A percentile compares a stretch with the other conserved stretches of the same genome.
These are phyloP conservation scores for Agriopis leucophaearia DNA, from an alignment of 2,888 invertebrate genomes.

Conservation along the genomic window DNA sequence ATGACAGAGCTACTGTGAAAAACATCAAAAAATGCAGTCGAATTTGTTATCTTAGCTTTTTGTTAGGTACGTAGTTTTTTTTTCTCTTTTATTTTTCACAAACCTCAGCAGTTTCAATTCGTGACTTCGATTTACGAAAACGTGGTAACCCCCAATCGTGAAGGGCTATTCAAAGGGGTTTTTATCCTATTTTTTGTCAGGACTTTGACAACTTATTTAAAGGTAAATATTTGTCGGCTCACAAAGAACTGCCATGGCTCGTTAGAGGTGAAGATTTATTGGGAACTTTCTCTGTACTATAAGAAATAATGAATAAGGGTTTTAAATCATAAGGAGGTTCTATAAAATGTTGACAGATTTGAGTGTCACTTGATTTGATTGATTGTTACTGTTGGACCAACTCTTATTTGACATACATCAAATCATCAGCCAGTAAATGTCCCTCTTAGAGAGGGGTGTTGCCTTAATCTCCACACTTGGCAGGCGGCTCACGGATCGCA, in stretches of 20 bases:
- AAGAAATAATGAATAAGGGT: background rate
- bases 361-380: slow-evolving; percentile 8
- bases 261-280: slow-evolving; percentile 53
- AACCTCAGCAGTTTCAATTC: background rate
- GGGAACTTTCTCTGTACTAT: slow-evolving; percentile 33
- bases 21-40: no score
- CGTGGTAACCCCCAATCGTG: slow-evolving; percentile 30
- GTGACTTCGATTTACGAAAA: slow-evolving; percentile 7
- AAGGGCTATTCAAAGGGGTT: slow-evolving; percentile 47
- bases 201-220: slow-evolving; percentile 67
- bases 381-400: background rate
- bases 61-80: background rate
- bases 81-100: background rate
- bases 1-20: no score
- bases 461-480: no score
- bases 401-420: no score
- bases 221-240: slow-evolving; percentile 65
- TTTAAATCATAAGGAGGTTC: slow-evolving; percentile 4
- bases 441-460: no score
- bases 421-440: no score
- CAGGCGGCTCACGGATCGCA: no score
- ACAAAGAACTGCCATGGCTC: slow-evolving; percentile 59
- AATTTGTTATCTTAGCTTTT: no score
- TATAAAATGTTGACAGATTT: slow-evolving; percentile 10
- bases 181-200: slow-evolving; percentile 49